A percentile compares a stretch with the other conserved stretches of the same genome.
These are phyloP conservation scores for Platycnemis pennipes DNA, from an alignment of 2,888 invertebrate genomes.

Conservation along the genomic window DNA sequence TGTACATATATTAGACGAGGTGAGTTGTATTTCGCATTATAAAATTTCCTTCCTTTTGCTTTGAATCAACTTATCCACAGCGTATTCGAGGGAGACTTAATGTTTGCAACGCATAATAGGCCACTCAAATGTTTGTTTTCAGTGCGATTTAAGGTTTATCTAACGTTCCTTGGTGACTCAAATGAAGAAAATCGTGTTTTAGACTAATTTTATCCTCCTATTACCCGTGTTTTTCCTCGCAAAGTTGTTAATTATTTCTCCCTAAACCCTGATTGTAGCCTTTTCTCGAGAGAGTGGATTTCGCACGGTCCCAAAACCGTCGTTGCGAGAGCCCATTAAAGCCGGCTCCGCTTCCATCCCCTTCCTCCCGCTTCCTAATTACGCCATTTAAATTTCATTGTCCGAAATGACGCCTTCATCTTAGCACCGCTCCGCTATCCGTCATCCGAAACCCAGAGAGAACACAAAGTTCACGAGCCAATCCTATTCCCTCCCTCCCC, in stretches of 20 bases:
- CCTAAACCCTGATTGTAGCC: background rate
- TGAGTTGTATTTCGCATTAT: too few relatives aligned
- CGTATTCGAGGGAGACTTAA: too few relatives aligned
- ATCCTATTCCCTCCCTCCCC: background rate
- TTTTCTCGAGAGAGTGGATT: background rate
- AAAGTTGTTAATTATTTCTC: background rate
- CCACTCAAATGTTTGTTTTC: background rate
- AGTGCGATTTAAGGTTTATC: background rate
- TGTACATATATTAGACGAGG: too few relatives aligned
- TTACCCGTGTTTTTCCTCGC: background rate
- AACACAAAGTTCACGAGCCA: background rate
- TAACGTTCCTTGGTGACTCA: background rate
- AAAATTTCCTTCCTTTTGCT: too few relatives aligned
- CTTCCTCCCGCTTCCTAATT: background rate
- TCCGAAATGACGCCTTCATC: background rate
- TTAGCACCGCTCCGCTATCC: background rate
- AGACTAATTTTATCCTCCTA: background rate
- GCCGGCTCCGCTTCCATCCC: background rate
- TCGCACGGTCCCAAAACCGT: background rate
- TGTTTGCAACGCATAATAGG: too few relatives aligned
- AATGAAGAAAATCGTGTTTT: background rate
- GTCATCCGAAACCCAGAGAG: background rate
- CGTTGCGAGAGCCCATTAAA: background rate
- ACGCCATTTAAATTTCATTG: constrained; percentile 36
- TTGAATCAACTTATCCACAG: too few relatives aligned